Conservation (phyloP, 1,140 invertebrate genomes). For the Sogatella furcifera region DNA sequence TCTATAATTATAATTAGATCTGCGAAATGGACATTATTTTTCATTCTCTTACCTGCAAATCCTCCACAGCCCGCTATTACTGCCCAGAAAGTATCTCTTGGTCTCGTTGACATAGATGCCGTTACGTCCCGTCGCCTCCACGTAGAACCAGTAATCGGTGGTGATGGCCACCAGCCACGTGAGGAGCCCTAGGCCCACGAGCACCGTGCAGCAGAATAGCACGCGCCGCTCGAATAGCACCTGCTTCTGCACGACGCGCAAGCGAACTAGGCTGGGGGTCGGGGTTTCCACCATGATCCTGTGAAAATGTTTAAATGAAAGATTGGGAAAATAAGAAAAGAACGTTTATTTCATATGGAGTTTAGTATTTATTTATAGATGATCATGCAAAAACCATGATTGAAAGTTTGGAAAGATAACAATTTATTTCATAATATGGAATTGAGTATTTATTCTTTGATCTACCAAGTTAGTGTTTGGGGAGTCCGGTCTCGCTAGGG, state of each 20-base stretch:
- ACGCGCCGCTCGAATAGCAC: conserved; percentile 52
- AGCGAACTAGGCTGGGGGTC: neutral
- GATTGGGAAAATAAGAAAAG: too few relatives aligned
- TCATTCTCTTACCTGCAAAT: conserved; percentile 36
- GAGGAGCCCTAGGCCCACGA: conserved; percentile 51
- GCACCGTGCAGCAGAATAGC: conserved; percentile 53
- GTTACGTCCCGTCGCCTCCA: conserved; percentile 37
- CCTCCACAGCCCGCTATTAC: conserved; percentile 56
- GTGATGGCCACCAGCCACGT: conserved; percentile 63
- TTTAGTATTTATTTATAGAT: too few relatives aligned
- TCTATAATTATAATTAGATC: too few relatives aligned
- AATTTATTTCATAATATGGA: too few relatives aligned
- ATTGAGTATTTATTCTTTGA: too few relatives aligned
- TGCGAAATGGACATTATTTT: neutral
- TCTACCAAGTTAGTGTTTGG: too few relatives aligned
- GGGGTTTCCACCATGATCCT: neutral
- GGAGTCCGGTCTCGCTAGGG: too few relatives aligned
- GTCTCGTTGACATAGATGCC: conserved; percentile 42
- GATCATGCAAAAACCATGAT: too few relatives aligned
- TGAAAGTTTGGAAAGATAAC: too few relatives aligned
- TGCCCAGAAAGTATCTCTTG: conserved; percentile 43
- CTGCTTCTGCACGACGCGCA: conserved; percentile 2
- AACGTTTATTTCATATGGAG: too few relatives aligned
- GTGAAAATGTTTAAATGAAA: too few relatives aligned
- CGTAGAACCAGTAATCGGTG: conserved; percentile 62